Evolutionary conservation across 2,888 invertebrate species (phyloP), one percentile per base, ranked within the genome.

Genomic region (Bugula neritina): DNA sequence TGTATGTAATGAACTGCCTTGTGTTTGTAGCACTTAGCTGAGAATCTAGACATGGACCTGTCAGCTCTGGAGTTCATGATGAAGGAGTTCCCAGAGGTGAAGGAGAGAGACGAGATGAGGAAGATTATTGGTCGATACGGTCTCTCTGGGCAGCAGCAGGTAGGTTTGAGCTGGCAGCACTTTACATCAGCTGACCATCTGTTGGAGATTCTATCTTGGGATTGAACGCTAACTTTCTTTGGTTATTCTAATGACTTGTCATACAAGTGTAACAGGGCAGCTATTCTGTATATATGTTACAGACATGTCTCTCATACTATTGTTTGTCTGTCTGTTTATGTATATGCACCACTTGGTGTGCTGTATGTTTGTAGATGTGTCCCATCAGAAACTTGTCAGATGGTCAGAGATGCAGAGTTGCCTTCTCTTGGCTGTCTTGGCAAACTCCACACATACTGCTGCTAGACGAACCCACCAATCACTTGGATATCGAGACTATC

Each of bases 1-100:
- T n/a, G n/a, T n/a, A n/a, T n/a, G n/a, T n/a, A n/a, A n/a, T n/a
- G n/a, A n/a, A n/a, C n/a, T n/a, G n/a, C n/a, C n/a, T n/a, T 63
- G 10, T 63, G 21, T 3, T 77, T 79, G 23, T 79, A 87, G 86
- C 99, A 99, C 87, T 87, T 99, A 79, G 95, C 95, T 80, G 99
- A 99, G 85, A 87, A 96, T 74, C 87, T 99, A 31, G 97, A 99
- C 85, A 86, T 99, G 81, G 94, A 97, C 81, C 86, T 93, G 77
- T 93, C 96, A 29, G 97, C 99, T 13, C 86, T 99, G 57, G 98
- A 99, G 78, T 99, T 97, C 86, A 99, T 99, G 98, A 90, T 98
- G 92, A 91, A 90, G 80, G 89, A 91, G 78, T 99, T 95, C 85
- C 98, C 99, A 0, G 94, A 93, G 17, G 92, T 99, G 5, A 95